Base-by-base conservation (phyloP, 2,888 invertebrate species). In the Amphipyra tragopoginis region DNA sequence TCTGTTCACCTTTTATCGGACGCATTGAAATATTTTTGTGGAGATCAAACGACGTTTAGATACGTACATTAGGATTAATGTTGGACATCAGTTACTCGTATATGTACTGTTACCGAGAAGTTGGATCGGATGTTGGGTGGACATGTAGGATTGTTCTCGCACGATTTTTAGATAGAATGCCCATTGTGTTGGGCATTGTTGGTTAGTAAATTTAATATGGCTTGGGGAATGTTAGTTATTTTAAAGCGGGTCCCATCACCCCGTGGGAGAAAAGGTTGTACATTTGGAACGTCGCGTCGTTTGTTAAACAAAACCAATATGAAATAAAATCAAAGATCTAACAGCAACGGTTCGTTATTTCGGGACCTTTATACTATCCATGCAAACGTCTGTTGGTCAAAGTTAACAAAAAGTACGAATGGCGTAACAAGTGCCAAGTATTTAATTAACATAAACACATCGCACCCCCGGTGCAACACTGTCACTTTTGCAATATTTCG, bases 31-130 rank as follows among this genome's bases (percentile, higher is more conserved):
- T 94, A 93, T 94, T 93, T 93, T 90, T 90, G 93, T 93, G 91
- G 90, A 93, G 92, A 93, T 93, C 91, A 93, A 93, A 93, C 90
- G 93, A 87, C 92, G 89, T 90, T 92, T 93, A 90, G 91, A 89
- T 89, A 85, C 87, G 88, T 91, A 89, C 93, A 93, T 94, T 93
- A 93, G 94, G 93, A 93, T 94, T 94, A 93, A 94, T 94, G 93
- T 93, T 89, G 69, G 77, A 90, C 92, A 93, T 93, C 93, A 92
- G 88, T 93, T 89, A 89, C 85, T 79, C 83, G 52, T 44, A 58
- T 65, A 72, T 60, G 83, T 82, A 83, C 82, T 78, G 80, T 82
- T 88, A 88, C 87, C 80, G 80, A 84, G 89, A 87, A 87, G 81
- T 87, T 84, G 84, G 84, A 85, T 83, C 76, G 81, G 80, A 83